A percentile compares a stretch with the other conserved stretches of the same genome.
Conservation (phyloP, 2,888 invertebrate genomes). For the Caradrina kadenii region DNA sequence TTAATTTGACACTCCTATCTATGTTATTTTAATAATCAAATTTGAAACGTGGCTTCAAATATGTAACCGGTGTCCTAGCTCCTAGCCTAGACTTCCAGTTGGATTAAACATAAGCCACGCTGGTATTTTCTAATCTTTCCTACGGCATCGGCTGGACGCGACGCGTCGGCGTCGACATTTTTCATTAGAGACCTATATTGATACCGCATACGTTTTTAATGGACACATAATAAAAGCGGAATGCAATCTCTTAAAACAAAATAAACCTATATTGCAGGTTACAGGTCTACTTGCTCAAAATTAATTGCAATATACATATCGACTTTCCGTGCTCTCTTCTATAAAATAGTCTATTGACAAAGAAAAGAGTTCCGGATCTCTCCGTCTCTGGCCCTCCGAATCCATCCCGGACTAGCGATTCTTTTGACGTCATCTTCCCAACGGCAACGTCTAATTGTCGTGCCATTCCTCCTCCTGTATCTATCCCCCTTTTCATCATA, state of each 20-base stretch:
- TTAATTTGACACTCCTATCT: not conserved
- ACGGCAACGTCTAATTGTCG: too few species aligned
- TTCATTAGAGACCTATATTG: slow-evolving; percentile 25
- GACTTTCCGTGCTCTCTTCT: too few species aligned
- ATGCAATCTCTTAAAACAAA: slow-evolving; percentile 5
- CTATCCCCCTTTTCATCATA: too few species aligned
- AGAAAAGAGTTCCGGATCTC: too few species aligned
- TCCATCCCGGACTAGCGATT: too few species aligned
- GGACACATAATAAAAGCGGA: slow-evolving; percentile 32
- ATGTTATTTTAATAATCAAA: slow-evolving; percentile 9
- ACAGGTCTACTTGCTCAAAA: too few species aligned
- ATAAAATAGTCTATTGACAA: too few species aligned
- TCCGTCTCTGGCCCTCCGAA: too few species aligned
- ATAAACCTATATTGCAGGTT: too few species aligned
- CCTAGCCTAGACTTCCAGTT: not conserved
- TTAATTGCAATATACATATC: too few species aligned
- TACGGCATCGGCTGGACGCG: slow-evolving; percentile 33
- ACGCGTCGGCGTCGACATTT: slow-evolving; percentile 24
- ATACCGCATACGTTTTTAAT: slow-evolving; percentile 47
- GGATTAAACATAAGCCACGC: slow-evolving; percentile 15
- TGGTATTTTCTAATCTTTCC: slow-evolving; percentile 37
- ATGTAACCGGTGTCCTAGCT: not conserved
- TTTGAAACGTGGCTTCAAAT: not conserved
- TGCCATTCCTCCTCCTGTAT: too few species aligned
- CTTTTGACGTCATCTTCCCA: too few species aligned